These are phyloP conservation scores for Dicycla oo DNA, from an alignment of 2,888 invertebrate species.

Conservation along the genomic window DNA sequence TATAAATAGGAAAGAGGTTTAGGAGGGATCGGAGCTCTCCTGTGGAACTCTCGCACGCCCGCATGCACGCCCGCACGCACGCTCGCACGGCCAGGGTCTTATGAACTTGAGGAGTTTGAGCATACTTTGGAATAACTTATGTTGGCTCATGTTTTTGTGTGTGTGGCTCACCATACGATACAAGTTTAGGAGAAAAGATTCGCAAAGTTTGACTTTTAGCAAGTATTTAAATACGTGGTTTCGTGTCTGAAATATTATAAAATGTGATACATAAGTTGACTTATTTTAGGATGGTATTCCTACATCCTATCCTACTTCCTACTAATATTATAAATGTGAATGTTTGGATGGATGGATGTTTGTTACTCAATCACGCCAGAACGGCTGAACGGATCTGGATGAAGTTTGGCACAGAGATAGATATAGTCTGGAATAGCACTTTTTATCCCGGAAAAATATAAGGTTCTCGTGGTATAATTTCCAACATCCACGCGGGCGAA, in stretches of 20 bases:
- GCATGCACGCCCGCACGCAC: constrained; percentile 30
- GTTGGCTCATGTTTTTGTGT: constrained; percentile 33
- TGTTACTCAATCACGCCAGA: no score
- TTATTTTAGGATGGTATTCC: not conserved
- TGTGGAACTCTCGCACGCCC: constrained; percentile 45
- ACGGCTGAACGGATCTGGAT: no score
- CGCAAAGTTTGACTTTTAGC: constrained; percentile 39
- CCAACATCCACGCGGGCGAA: no score
- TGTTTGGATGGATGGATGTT: no score
- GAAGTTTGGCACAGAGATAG: no score
- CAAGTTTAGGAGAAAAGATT: constrained; percentile 43
- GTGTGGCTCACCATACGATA: constrained; percentile 39
- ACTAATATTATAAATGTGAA: no score
- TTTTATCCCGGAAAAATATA: no score
- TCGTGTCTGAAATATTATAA: not conserved
- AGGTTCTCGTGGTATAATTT: no score
- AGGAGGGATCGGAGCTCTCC: constrained; percentile 70
- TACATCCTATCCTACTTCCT: no score
- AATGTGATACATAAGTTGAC: not conserved
- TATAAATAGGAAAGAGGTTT: constrained; percentile 87
- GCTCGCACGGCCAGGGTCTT: constrained; percentile 51
- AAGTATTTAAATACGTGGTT: constrained; percentile 30
- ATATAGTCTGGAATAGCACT: no score
- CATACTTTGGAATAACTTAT: constrained; percentile 59
- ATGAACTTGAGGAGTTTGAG: constrained; percentile 46